Evolutionary conservation across 2,113 vertebrate species (phyloP), one percentile per base, ranked within the genome.

Genomic region (Tragelaphus buxtoni): DNA sequence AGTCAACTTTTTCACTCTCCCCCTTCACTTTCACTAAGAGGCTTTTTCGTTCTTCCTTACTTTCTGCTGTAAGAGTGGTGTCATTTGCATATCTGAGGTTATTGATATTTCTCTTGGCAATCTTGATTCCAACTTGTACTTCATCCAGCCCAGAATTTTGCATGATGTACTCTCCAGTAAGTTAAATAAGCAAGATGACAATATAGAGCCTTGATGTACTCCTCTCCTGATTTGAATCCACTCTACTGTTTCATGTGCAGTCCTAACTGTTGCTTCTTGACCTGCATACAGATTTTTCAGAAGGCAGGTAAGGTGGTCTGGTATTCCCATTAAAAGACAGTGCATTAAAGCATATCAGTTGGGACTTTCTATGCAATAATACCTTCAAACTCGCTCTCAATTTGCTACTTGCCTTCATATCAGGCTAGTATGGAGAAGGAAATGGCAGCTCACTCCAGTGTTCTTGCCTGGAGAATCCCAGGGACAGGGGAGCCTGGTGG

Each of bases 331-430:
- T 35, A 65, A 35, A 65, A 35, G 8, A 65, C 9, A 65, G 32
- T 35, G 32, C 32, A 18, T 95, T 95, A 63, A 95, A 92, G 97
- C 51, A 58, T 85, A 94, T 56, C 65, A 79, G 79, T 93, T 85
- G 55, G 72, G 35, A n/a, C 81, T 91, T 93, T 69, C n/a, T 96
- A 79, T 88, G 69, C 24, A 63, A 96, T 98, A 96, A 97, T 97
- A 61, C 26, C 32, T 96, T 80, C 90, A 51, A 61, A 94, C 63
- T 80, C 60, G n/a, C 35, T 95, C 83, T 65, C 72, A 90, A 14
- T 74, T 69, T 92, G 42, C 60, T 77, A 77, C 17, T 63, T 86
- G 5, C 9, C 49, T 94, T 80, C 72, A 60, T 47, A 42, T 18
- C 24, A 77, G 30, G 7, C 20, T 96, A 80, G 94, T 94, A 4